Evolutionary conservation across 2,888 invertebrate species (phyloP).

Genomic region (Caenorhabditis becei): DNA sequence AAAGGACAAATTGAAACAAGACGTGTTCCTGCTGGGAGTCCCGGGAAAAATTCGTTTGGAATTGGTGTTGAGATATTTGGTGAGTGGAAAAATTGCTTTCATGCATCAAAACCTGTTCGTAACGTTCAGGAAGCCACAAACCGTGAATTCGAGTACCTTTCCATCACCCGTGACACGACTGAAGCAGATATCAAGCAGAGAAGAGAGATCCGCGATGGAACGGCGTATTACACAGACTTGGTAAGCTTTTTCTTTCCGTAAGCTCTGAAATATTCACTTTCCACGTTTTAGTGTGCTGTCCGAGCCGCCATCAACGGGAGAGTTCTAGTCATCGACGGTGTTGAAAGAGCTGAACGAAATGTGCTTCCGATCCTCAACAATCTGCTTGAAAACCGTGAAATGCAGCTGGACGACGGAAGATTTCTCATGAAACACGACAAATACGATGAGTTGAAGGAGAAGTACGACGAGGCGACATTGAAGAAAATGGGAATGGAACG

Average conservation of each 20-base stretch:
- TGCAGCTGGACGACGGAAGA: slow-evolving; percentile 97
- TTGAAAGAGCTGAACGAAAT: slow-evolving; percentile 97
- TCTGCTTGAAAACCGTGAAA: slow-evolving; percentile 94
- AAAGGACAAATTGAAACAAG: slow-evolving; percentile 93
- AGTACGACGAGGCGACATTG: slow-evolving; percentile 89
- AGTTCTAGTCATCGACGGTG: slow-evolving; percentile 93
- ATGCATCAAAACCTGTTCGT: slow-evolving; percentile 29
- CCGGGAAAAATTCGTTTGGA: slow-evolving; percentile 91
- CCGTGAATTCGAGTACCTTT: slow-evolving; percentile 93
- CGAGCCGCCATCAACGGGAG: slow-evolving; percentile 92
- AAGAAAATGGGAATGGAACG: slow-evolving; percentile 92
- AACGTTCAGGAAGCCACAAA: slow-evolving; percentile 89
- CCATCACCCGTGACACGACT: slow-evolving; percentile 94
- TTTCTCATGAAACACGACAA: slow-evolving; percentile 92
- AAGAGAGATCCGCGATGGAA: slow-evolving; percentile 91
- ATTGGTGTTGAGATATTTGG: slow-evolving; percentile 89
- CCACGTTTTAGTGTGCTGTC: slow-evolving; percentile 88
- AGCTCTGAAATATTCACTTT: background rate
- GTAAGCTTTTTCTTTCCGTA: slow-evolving; percentile 21
- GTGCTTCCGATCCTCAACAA: slow-evolving; percentile 97
- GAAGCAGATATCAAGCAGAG: slow-evolving; percentile 97
- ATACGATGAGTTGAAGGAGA: slow-evolving; percentile 88
- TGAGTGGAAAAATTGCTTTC: slow-evolving; percentile 81
- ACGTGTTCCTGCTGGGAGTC: slow-evolving; percentile 93
- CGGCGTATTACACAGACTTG: slow-evolving; percentile 94